A percentile compares a stretch with the other conserved stretches of the same genome.
Evolutionary conservation across 2,797 vertebrate genomes (phyloP).

Genomic region (Betta splendens): DNA sequence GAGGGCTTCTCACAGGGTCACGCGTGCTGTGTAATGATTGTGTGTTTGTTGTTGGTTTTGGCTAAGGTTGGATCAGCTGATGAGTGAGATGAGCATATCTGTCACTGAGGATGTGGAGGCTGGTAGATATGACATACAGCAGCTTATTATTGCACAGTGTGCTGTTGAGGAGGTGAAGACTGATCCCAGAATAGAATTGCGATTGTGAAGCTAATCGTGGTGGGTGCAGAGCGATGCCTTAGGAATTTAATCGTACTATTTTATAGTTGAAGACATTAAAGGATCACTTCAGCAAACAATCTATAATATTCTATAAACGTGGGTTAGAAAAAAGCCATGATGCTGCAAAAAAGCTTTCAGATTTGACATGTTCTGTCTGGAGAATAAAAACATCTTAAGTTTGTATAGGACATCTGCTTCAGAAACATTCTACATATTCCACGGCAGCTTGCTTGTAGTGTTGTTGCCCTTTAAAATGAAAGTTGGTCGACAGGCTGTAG

Average conservation of each 20-base stretch:
- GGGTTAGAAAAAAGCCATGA: no score
- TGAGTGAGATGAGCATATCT: conserved; percentile 9
- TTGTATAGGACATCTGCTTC: neutral
- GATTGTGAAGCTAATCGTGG: no score
- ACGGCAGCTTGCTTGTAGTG: neutral
- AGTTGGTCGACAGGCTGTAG: neutral
- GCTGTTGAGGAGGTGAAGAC: neutral
- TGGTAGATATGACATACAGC: neutral
- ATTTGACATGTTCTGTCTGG: no score
- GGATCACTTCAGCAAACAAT: neutral
- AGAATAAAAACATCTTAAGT: neutral
- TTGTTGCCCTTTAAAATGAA: neutral
- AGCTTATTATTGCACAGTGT: neutral
- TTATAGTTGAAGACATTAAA: neutral
- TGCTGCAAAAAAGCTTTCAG: no score
- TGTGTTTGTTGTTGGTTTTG: conserved; percentile 24
- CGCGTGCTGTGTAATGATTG: conserved; percentile 28
- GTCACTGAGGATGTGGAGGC: neutral
- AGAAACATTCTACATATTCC: neutral
- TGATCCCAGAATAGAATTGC: neutral
- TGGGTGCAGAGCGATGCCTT: neutral
- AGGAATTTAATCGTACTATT: neutral
- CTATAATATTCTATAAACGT: neutral
- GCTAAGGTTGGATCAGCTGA: conserved; percentile 15
- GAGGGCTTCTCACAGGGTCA: conserved; percentile 41